Evolutionary conservation across 2,797 vertebrate species (phyloP).

Genomic region (Danio aesculapii): DNA sequence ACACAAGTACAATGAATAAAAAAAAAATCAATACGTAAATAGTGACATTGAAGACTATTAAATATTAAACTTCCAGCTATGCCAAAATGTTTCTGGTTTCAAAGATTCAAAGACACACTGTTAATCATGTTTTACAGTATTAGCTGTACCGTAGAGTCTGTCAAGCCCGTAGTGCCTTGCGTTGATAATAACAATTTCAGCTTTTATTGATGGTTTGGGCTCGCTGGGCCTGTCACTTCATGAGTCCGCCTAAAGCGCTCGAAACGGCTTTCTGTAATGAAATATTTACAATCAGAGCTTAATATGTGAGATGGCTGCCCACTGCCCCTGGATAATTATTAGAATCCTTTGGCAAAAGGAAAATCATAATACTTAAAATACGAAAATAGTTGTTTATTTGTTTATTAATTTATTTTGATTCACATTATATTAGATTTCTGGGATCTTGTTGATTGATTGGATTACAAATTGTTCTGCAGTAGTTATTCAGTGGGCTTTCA

Average conservation of each 20-base stretch:
- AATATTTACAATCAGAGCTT: slow-evolving; percentile 53
- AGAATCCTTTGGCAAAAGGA: slow-evolving; percentile 37
- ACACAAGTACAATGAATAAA: no score
- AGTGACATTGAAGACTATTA: not conserved
- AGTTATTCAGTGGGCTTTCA: slow-evolving; percentile 8
- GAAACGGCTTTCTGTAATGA: slow-evolving; percentile 46
- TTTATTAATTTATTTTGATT: not conserved
- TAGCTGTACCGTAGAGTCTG: slow-evolving; percentile 22
- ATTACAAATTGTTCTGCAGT: not conserved
- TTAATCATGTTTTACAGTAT: slow-evolving; percentile 50
- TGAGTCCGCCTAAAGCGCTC: slow-evolving; percentile 45
- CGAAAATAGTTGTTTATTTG: slow-evolving; percentile 7
- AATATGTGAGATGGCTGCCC: slow-evolving; percentile 40
- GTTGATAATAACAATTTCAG: slow-evolving; percentile 29
- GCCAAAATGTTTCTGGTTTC: not conserved
- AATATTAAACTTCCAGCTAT: not conserved
- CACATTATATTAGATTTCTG: not conserved
- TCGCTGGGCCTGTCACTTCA: slow-evolving; percentile 36
- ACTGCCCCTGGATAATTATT: slow-evolving; percentile 49
- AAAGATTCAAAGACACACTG: not conserved
- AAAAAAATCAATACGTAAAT: not conserved
- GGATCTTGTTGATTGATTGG: slow-evolving; percentile 17
- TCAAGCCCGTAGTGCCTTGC: slow-evolving; percentile 20
- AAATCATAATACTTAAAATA: slow-evolving; percentile 6
- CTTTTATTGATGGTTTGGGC: slow-evolving; percentile 43